Evolutionary conservation across 1,140 invertebrate species (phyloP), one percentile per base, ranked within the genome.

Genomic region (Leptopilina clavipes): DNA sequence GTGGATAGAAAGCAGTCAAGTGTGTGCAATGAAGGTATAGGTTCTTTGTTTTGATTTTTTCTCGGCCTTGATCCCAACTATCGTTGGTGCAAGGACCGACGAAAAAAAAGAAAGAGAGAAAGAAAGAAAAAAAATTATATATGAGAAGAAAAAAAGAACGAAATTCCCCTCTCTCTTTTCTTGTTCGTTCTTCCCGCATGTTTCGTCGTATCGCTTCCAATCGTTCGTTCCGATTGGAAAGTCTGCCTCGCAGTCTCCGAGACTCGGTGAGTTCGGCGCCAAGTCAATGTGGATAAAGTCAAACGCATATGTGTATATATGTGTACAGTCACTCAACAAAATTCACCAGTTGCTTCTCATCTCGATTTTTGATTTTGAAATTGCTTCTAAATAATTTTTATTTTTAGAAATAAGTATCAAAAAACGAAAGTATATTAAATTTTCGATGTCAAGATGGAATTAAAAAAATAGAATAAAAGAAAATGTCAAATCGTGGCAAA

Each of bases 41-140:
- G 19, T 65, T 80, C 76, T 76, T 75, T 43, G 59, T 78, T 85
- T 81, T 71, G 75, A 83, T 76, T 86, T 84, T 82, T 86, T 83
- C 83, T 80, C 79, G 84, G 71, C 85, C 85, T 86, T 86, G 81
- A 85, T 86, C 81, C 80, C 70, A 71, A 44, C 45, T 9, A 6
- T 56, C 48, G 45, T 45, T 70, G 70, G 75, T 79, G 80, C 59
- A 77, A 80, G 76, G 71, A 81, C 75, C 76, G 72, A 54, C 73
- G 17, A 77, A 79, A 83, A 73, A 82, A 75, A 9, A 40, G 37
- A 40, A 31, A 31, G 25, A 9, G 37, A 9, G 7, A 9, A 80
- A 74, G 74, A 81, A 82, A 77, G 72, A 40, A 40, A 40, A 40
- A 40, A 40, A 40, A 40, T 7, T 40, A 7, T 40, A 31, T 31